Conservation (phyloP, 1,140 invertebrate species). For the Zaprionus tsacasi region DNA sequence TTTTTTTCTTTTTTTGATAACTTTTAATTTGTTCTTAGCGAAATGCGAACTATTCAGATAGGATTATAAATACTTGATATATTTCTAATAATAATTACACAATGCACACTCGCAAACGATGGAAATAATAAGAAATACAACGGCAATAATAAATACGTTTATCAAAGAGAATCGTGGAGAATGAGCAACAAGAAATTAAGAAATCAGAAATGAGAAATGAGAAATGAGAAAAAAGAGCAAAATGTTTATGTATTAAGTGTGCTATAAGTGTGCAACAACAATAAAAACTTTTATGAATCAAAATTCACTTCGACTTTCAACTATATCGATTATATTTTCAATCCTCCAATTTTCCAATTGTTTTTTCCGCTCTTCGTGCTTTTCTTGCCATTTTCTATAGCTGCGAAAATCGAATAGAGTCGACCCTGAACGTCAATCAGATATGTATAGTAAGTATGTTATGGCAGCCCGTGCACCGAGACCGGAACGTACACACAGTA, state of each 20-base stretch:
- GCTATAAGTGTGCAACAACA: constrained; percentile 62
- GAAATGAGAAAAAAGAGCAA: constrained; percentile 40
- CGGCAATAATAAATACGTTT: constrained; percentile 4
- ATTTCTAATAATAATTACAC: constrained; percentile 28
- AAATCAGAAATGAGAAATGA: constrained; percentile 10
- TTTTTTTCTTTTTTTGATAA: constrained; percentile 28
- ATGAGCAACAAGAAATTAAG: constrained; percentile 7
- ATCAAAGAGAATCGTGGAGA: constrained; percentile 16
- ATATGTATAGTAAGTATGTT: neutral
- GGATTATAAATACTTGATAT: constrained; percentile 42
- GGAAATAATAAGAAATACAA: constrained; percentile 18
- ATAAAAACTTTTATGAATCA: constrained; percentile 62
- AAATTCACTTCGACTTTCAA: constrained; percentile 40
- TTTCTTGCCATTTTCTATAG: constrained; percentile 24
- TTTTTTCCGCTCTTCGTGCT: neutral
- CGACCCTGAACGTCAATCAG: constrained; percentile 27
- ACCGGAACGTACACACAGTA: neutral
- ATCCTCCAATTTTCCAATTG: constrained; percentile 7
- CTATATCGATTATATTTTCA: constrained; percentile 25
- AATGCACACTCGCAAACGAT: constrained; percentile 26
- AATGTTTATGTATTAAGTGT: constrained; percentile 61
- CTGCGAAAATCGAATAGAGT: constrained; percentile 22
- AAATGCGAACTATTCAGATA: constrained; percentile 41
- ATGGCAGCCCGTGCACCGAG: neutral
- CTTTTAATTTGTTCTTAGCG: constrained; percentile 34